Base-by-base conservation (phyloP, 2,113 vertebrate species). In the Amblyornis subalaris region DNA sequence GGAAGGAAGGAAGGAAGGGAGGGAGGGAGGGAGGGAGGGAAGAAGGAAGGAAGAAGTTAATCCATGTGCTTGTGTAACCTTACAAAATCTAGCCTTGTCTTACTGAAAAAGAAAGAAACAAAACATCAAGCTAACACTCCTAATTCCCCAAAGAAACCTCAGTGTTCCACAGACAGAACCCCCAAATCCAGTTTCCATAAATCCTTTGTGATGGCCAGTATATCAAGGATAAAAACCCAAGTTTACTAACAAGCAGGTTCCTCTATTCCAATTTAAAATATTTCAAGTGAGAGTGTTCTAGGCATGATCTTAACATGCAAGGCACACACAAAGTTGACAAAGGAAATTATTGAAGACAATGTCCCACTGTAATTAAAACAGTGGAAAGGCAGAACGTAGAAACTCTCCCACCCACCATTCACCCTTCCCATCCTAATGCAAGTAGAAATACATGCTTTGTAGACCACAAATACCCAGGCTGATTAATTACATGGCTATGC, bases 401-500 rank as follows among this genome's bases (percentile, higher is more conserved):
- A 95, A 92, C 35, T 96, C 55, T 95, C 86, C 96, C 94, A 95
- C 94, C 85, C 94, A 96, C 94, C 47, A 81, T 53, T 95, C 96
- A 96, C 80, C 82, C 76, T 98, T 93, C 40, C 80, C 48, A 87
- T 89, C 93, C 45, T 95, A 95, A 96, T 87, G 70, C 77, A 94
- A 91, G 93, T 81, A 79, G 91, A 97, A 97, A 96, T 91, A 89
- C 25, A 54, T 81, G 83, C 89, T 97, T 96, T 95, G 90, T 93
- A 95, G 96, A 96, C 94, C 94, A 95, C 83, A 90, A 95, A 92
- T 94, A 96, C 88, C 88, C 72, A 77, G 89, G 81, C 76, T 93
- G 96, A 97, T 97, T 97, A 97, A 98, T 97, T 97, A 98, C 92
- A 94, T 18, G 38, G 93, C 83, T 96, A 94, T 93, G 95, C 96